Evolutionary conservation across 2,113 vertebrate species (phyloP), one percentile per base, ranked within the genome.

Genomic region (Glareola pratincola): DNA sequence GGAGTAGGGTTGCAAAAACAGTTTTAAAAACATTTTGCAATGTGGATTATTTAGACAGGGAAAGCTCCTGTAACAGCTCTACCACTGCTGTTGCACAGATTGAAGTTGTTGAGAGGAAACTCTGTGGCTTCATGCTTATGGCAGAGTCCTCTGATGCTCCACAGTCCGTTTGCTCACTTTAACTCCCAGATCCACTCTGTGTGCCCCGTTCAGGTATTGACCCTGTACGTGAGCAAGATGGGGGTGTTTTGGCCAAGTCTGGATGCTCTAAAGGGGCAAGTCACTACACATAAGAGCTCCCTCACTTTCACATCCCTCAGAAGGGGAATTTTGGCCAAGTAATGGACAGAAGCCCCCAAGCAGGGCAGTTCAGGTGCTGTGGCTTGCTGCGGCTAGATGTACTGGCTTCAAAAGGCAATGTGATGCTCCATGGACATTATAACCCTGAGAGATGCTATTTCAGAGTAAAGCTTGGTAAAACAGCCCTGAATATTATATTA

Each of bases 151-250:
- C 27, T 45, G 47, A 15, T 34, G 64, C 19, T 79, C 77, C 45
- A 23, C 39, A 36, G 30, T 26, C 19, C 43, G 37, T 53, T n/a
- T 60, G 30, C 68, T 59, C 45, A 9, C 45, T n/a, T 48, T 22
- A n/a, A 13, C 43, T 37, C 36, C 17, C 18, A 34, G 17, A 26
- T 20, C 12, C 32, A 22, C 48, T 17, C 45, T 26, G 2, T 5
- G 27, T 16, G 19, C 27, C 27, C 51, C 0, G 0, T 12, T 56
- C 12, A 18, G 60, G 21, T 43, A 17, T 1, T 21, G 36, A n/a
- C 27, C 19, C 20, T 11, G 1, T 1, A 1, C 5, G 5, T 37
- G 45, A 53, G 13, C 7, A 66, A 30, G 8, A 32, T 8, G 2
- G 26, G 15, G 11, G 23, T 23, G 23, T 59, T 71, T 92, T 48